phyloP scores from a whole-genome alignment of 2,797 vertebrate genomes.

The Sebastes elongatus region DNA sequence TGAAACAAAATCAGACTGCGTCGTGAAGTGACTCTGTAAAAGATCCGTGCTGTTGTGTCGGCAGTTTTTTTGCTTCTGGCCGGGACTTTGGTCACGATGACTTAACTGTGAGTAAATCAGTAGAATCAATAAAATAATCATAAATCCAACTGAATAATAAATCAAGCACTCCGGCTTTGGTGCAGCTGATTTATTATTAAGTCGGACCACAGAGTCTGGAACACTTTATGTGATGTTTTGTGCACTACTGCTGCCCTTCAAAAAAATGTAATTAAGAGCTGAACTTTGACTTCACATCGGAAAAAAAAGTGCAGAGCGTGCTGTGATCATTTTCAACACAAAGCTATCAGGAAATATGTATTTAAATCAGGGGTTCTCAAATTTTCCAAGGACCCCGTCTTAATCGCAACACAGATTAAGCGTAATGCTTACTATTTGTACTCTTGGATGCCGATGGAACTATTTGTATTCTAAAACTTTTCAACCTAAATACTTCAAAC shows the following conservation, averaged over 20 bases:
- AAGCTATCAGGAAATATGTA: not conserved
- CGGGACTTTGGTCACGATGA: not conserved
- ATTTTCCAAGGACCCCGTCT: too few species aligned
- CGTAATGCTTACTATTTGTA: too few species aligned
- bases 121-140: slow-evolving; percentile 54
- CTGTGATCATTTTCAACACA: not conserved
- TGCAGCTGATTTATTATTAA: slow-evolving; percentile 11
- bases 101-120: slow-evolving; percentile 46
- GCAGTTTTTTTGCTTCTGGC: slow-evolving; percentile 18
- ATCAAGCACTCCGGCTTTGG: not conserved
- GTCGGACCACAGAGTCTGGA: not conserved
- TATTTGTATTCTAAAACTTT: too few species aligned
- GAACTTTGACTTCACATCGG: not conserved
- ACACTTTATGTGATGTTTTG: not conserved
- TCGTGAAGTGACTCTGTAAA: not conserved
- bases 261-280: not conserved
- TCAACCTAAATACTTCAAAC: too few species aligned
- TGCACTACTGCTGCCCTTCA: not conserved
- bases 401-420: too few species aligned
- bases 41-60: not conserved
- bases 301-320: not conserved
- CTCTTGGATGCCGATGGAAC: too few species aligned
- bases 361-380: not conserved
- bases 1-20: not conserved
- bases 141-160: slow-evolving; percentile 46